A percentile compares a stretch with the other conserved stretches of the same genome.
These are phyloP conservation scores for Numenius arquata DNA, from an alignment of 2,113 vertebrate genomes.

Conservation along the genomic window DNA sequence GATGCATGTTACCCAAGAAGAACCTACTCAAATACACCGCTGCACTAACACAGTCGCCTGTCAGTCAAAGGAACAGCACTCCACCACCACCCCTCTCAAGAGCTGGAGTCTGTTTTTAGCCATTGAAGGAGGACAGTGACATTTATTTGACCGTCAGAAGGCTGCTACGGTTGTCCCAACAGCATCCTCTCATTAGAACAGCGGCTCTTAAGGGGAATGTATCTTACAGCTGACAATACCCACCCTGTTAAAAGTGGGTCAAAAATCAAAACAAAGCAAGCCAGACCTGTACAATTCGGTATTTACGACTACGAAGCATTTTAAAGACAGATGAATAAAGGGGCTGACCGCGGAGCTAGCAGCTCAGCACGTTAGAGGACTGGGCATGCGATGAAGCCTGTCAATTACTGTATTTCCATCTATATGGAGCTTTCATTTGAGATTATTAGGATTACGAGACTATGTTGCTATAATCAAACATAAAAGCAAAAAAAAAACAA, in stretches of 20 bases:
- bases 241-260: background rate
- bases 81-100: background rate
- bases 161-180: background rate
- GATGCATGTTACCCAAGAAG: background rate
- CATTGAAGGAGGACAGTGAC: slow-evolving; percentile 18
- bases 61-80: slow-evolving; percentile 17
- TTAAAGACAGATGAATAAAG: background rate
- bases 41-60: slow-evolving; percentile 28
- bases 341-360: background rate
- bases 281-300: no score
- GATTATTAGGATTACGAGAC: background rate
- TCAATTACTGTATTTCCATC: background rate
- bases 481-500: background rate
- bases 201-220: background rate
- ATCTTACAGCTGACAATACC: background rate
- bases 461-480: background rate
- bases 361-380: background rate
- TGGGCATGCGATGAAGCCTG: background rate
- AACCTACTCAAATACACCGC: background rate
- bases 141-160: slow-evolving; percentile 51
- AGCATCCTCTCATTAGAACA: background rate
- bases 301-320: background rate
- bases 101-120: slow-evolving; percentile 37
- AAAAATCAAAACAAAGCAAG: background rate
- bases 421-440: fast-evolving